Conservation (phyloP, 2,113 vertebrate genomes). For the Oncorhynchus keta region DNA sequence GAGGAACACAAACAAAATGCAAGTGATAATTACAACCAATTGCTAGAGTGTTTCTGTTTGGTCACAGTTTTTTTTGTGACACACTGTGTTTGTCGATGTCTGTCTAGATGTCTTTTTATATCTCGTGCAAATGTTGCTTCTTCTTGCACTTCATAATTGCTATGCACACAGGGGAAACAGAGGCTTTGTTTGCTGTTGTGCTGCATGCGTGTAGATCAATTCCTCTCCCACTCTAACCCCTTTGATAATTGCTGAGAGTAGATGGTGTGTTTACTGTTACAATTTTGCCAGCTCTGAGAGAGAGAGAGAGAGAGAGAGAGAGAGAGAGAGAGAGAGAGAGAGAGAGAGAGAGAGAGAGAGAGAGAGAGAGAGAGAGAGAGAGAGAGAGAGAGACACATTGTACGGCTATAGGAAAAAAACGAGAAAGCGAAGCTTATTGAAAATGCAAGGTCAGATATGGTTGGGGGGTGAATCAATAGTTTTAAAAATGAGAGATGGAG, state of each 20-base stretch:
- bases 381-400: constrained; percentile 36
- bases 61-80: background rate
- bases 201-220: constrained; percentile 63
- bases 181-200: constrained; percentile 68
- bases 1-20: constrained; percentile 25
- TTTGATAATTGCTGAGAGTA: constrained; percentile 65
- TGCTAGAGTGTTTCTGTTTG: constrained; percentile 21
- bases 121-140: constrained; percentile 47
- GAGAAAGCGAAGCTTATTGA: constrained; percentile 42
- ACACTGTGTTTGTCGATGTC: constrained; percentile 4
- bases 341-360: constrained; percentile 16
- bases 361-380: background rate
- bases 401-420: constrained; percentile 56
- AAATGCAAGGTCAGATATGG: constrained; percentile 60
- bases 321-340: background rate
- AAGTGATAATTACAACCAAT: constrained; percentile 41
- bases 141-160: constrained; percentile 71
- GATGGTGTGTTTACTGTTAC: constrained; percentile 59
- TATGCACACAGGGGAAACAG: constrained; percentile 52
- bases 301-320: constrained; percentile 17
- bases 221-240: constrained; percentile 50
- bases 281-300: constrained; percentile 34
- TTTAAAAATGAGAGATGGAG: constrained; percentile 63
- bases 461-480: constrained; percentile 59
- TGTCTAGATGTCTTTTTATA: constrained; percentile 42